A percentile compares a stretch with the other conserved stretches of the same genome.
Conservation (phyloP, 2,888 invertebrate species). For the Andrena bucephala region DNA sequence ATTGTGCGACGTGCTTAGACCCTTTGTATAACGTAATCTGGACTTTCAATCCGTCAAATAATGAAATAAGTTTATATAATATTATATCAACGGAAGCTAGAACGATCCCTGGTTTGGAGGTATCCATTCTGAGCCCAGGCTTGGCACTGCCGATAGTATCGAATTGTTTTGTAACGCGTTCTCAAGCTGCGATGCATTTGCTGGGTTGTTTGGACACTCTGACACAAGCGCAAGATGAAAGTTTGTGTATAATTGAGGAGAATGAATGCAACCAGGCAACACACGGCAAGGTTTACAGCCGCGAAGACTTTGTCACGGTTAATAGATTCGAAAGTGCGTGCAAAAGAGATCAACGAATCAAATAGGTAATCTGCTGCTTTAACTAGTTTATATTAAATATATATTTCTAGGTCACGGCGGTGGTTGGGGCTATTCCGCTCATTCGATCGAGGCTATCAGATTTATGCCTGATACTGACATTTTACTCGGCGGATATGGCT, state of each 20-base stretch:
- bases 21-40: slow-evolving; percentile 97
- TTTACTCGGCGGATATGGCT: slow-evolving; percentile 95
- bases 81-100: slow-evolving; percentile 92
- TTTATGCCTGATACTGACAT: slow-evolving; percentile 98
- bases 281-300: slow-evolving; percentile 88
- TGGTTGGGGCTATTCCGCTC: slow-evolving; percentile 99
- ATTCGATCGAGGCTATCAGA: slow-evolving; percentile 97
- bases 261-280: slow-evolving; percentile 85
- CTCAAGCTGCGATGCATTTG: slow-evolving; percentile 96
- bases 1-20: slow-evolving; percentile 93
- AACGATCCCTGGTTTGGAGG: slow-evolving; percentile 82
- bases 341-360: background rate
- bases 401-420: slow-evolving; percentile 91
- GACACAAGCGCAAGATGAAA: slow-evolving; percentile 91
- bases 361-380: background rate
- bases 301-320: slow-evolving; percentile 93
- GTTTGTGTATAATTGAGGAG: slow-evolving; percentile 86
- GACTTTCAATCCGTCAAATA: slow-evolving; percentile 92
- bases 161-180: slow-evolving; percentile 90
- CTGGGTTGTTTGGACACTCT: slow-evolving; percentile 96
- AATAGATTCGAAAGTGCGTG: slow-evolving; percentile 94
- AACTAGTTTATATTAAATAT: slow-evolving; percentile 3
- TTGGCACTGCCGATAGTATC: slow-evolving; percentile 91
- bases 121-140: slow-evolving; percentile 92
- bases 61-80: slow-evolving; percentile 92